Evolutionary conservation across 2,797 vertebrate species (phyloP).

Genomic region (Cossypha polioptera): DNA sequence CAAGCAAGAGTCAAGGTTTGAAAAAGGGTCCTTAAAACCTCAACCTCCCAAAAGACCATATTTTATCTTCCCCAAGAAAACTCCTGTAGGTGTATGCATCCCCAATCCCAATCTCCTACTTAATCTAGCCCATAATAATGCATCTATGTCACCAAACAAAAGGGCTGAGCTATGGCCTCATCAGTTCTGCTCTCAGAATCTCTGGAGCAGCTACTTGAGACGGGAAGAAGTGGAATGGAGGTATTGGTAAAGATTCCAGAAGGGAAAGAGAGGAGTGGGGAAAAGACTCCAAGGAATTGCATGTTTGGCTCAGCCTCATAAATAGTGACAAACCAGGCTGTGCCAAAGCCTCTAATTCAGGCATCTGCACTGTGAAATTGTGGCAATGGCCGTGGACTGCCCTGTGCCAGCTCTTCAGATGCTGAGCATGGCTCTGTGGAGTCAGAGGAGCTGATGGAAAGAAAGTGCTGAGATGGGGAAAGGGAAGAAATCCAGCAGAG

Average conservation of each 20-base stretch:
- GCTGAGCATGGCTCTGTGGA: neutral
- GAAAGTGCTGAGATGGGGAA: neutral
- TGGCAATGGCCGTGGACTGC: neutral
- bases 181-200: neutral
- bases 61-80: neutral
- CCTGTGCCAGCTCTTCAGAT: neutral
- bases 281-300: neutral
- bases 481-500: neutral
- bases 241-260: neutral
- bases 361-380: neutral
- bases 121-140: neutral
- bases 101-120: neutral
- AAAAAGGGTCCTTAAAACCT: neutral
- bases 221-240: neutral
- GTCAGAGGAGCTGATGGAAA: neutral
- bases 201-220: neutral
- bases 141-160: neutral
- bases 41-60: accelerated
- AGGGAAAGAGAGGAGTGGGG: neutral
- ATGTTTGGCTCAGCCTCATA: neutral
- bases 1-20: neutral
- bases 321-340: neutral
- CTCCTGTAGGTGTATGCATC: neutral
- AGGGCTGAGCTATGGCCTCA: neutral
- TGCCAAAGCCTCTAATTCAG: neutral